Evolutionary conservation across 2,797 vertebrate species (phyloP).

Genomic region (Benthosema pterotum): DNA sequence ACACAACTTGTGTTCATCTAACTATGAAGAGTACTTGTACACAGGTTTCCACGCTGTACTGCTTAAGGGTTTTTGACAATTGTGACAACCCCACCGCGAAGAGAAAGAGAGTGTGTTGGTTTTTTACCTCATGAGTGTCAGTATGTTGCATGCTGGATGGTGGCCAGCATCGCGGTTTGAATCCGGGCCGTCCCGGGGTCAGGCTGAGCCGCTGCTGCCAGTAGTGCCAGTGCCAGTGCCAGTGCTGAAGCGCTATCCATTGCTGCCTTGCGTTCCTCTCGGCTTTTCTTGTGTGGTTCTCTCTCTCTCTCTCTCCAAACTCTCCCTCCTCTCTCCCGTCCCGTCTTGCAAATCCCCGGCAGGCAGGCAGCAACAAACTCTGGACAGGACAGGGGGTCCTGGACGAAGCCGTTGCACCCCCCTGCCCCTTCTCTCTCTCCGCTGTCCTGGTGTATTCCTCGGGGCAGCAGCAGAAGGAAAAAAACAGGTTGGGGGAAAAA

Average conservation of each 20-base stretch:
- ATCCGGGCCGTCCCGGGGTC: constrained; percentile 74
- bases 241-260: constrained; percentile 83
- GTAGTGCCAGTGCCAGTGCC: too few relatives aligned
- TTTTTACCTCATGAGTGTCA: constrained; percentile 73
- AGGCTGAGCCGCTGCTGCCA: constrained; percentile 55
- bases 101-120: not conserved
- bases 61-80: too few relatives aligned
- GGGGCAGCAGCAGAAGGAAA: constrained; percentile 38
- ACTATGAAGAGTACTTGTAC: too few relatives aligned
- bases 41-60: too few relatives aligned
- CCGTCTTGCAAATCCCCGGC: constrained; percentile 18
- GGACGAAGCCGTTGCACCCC: constrained; percentile 16
- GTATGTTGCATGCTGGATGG: constrained; percentile 69
- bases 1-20: too few relatives aligned
- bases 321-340: too few relatives aligned
- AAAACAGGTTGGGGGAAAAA: constrained; percentile 25
- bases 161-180: constrained; percentile 70
- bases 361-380: too few relatives aligned
- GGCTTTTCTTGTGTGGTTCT: constrained; percentile 56
- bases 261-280: constrained; percentile 79
- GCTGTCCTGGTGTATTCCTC: constrained; percentile 28
- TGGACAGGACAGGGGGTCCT: constrained; percentile 22
- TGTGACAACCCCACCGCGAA: too few relatives aligned
- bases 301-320: constrained; percentile 27
- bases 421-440: too few relatives aligned